Evolutionary conservation across 2,113 vertebrate genomes (phyloP).

Genomic region (Mystacornis crossleyi): DNA sequence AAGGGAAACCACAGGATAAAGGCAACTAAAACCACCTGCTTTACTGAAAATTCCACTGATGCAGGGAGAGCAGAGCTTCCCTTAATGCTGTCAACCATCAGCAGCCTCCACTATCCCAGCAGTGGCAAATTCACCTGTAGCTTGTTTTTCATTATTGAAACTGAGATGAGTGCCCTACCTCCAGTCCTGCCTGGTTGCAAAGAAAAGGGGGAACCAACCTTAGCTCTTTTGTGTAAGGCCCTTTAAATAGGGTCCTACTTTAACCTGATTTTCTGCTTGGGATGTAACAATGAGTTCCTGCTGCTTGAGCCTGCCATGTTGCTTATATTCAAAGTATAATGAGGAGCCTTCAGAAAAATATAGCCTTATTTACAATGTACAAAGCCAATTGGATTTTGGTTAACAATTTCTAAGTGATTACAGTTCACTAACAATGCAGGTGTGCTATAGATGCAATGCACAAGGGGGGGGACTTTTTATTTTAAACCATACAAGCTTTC

Average conservation of each 20-base stretch:
- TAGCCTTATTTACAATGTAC: conserved; percentile 35
- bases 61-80: background rate
- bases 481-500: conserved; percentile 49
- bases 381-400: conserved; percentile 58
- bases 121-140: background rate
- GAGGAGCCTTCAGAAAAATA: conserved; percentile 11
- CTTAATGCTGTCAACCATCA: background rate
- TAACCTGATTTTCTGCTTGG: background rate
- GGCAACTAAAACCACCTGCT: background rate
- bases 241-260: background rate
- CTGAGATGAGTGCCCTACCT: background rate
- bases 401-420: conserved; percentile 63
- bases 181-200: background rate
- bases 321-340: conserved; percentile 25
- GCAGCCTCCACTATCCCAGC: background rate
- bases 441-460: conserved; percentile 45
- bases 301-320: background rate
- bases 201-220: background rate
- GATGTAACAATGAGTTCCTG: background rate
- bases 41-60: background rate
- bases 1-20: background rate
- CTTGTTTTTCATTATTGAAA: background rate
- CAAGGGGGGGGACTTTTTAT: conserved; percentile 29
- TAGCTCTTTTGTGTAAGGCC: background rate
- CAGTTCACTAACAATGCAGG: conserved; percentile 48